These are phyloP conservation scores for Monarcha castaneiventris DNA, from an alignment of 2,113 vertebrate species.

Conservation along the genomic window DNA sequence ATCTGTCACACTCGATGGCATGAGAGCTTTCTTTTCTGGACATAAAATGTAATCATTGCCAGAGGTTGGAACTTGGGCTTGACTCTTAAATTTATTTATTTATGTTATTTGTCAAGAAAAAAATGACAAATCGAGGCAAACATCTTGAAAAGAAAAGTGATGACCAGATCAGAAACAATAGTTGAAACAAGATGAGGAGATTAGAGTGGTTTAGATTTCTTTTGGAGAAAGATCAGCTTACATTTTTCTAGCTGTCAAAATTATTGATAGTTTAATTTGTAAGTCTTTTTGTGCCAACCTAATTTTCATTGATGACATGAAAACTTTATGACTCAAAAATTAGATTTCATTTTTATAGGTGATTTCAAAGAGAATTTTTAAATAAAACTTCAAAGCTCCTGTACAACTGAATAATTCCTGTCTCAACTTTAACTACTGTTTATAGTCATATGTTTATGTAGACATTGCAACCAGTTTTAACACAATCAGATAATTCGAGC, in stretches of 20 bases:
- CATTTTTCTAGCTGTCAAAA: neutral
- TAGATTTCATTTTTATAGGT: conserved; percentile 1
- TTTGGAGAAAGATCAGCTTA: neutral
- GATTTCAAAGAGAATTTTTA: conserved; percentile 32
- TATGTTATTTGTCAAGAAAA: conserved; percentile 15
- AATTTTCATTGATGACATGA: conserved; percentile 3
- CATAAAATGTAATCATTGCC: neutral
- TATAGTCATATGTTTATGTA: neutral
- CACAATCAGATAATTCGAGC: neutral
- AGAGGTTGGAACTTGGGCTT: neutral
- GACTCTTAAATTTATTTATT: conserved; percentile 1
- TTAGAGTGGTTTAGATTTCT: neutral
- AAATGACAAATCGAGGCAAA: neutral
- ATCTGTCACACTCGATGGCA: neutral
- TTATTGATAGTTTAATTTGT: conserved; percentile 39
- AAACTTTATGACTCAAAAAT: conserved; percentile 10
- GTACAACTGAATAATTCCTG: neutral
- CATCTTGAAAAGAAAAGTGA: neutral
- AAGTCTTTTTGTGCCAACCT: conserved; percentile 26
- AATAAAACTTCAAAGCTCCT: conserved; percentile 13
- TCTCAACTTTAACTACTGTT: neutral
- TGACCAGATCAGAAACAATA: neutral
- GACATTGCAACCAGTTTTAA: neutral
- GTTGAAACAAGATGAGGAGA: neutral
- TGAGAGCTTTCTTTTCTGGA: neutral